Evolutionary conservation across 2,113 vertebrate genomes (phyloP).

Genomic region (Nettapus auritus): DNA sequence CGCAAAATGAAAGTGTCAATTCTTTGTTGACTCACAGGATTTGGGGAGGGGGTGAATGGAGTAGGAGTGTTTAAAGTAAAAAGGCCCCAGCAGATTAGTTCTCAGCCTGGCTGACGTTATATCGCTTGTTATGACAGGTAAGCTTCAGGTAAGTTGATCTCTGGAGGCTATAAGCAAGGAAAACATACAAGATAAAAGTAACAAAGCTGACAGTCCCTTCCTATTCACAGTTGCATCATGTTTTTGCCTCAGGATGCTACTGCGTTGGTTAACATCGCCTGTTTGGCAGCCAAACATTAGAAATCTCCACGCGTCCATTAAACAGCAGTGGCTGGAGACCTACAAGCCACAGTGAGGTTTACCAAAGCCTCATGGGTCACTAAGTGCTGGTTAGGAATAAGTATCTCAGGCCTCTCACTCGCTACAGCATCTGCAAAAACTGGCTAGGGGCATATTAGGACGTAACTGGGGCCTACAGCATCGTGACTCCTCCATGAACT

Average conservation of each 20-base stretch:
- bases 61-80: background rate
- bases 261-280: background rate
- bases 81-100: background rate
- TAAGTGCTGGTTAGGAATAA: background rate
- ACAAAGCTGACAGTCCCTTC: background rate
- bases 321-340: background rate
- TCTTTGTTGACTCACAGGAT: background rate
- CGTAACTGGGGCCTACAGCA: background rate
- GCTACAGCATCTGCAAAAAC: background rate
- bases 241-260: background rate
- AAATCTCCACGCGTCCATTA: background rate
- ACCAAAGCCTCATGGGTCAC: background rate
- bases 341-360: background rate
- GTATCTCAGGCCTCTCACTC: background rate
- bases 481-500: background rate
- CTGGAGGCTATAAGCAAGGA: background rate
- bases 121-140: background rate
- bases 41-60: background rate
- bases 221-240: background rate
- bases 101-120: background rate
- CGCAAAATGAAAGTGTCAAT: background rate
- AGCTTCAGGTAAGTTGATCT: background rate
- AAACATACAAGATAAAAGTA: background rate
- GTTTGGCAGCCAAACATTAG: background rate
- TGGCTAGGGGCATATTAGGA: background rate